Conservation (phyloP, 2,113 vertebrate genomes). For the Oceanodroma tethys region DNA sequence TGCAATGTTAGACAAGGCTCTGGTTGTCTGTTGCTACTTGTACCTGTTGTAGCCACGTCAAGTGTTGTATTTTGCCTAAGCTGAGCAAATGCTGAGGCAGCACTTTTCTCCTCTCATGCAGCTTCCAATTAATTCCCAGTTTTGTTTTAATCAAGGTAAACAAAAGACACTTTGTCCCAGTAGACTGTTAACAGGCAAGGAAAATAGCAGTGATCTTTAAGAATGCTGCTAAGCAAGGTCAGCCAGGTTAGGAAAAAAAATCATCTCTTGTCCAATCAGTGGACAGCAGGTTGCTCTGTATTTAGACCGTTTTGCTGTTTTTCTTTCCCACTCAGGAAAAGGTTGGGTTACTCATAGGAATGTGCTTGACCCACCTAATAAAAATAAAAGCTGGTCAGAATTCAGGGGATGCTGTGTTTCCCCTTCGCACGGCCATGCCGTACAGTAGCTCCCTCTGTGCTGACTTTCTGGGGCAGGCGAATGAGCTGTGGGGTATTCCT, state of each 20-base stretch:
- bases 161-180: background rate
- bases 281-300: background rate
- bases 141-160: background rate
- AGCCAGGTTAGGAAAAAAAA: background rate
- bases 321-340: background rate
- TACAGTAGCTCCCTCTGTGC: background rate
- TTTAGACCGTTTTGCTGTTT: background rate
- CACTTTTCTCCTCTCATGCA: background rate
- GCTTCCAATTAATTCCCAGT: background rate
- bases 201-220: background rate
- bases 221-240: constrained; percentile 57
- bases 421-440: rapidly evolving
- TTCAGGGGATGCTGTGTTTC: background rate
- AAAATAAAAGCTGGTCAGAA: background rate
- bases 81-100: background rate
- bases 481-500: background rate
- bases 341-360: constrained; percentile 23
- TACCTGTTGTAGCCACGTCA: background rate
- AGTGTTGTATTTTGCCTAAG: background rate
- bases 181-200: background rate
- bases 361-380: background rate
- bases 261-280: background rate
- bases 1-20: background rate
- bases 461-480: background rate
- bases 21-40: background rate